Base-by-base conservation (phyloP, 1,140 invertebrate species). In the Ooceraea biroi region DNA sequence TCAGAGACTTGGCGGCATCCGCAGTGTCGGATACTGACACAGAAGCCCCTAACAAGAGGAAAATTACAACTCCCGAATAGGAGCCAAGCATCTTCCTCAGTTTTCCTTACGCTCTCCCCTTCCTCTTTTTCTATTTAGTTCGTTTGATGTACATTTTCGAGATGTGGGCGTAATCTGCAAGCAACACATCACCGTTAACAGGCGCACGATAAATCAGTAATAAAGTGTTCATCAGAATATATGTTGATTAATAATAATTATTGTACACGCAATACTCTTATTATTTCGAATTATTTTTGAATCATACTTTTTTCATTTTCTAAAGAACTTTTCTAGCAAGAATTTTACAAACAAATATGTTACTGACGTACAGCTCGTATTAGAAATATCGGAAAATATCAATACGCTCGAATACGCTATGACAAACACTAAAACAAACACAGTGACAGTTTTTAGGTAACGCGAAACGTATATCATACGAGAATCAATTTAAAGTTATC, bases 51-150 rank as follows among this genome's bases (percentile, higher is more conserved):
- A 90, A 74, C 41, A 86, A 86, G 76, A 93, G 74, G 84, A 91
- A 76, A 52, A 92, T 84, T 57, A 84, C 63, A 74, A 90, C 82
- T 84, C 85, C 77, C 22, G 82, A 73, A 82, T 80, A 82, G 52
- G 84, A 65, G 77, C 71, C 87, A 76, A 84, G 87, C 92, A 93
- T 93, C 87, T 92, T 93, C 85, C 69, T 82, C 14, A 27, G 73
- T 69, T 89, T 83, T 88, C 85, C 84, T 86, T 68, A 68, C 78
- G 74, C 61, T 83, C 68, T 69, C 83, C 72, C 63, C 58, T 74
- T 41, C 76, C 55, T 85, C 57, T 61, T 72, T 74, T 10, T 46
- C 72, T 48, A 57, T 36, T 89, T 89, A 85, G 30, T 76, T 89
- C 58, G 55, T 46, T 27, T 85, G 27, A 52, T 25, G 57, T 30